Percentiles rank a stretch among this genome's conserved stretches.
phyloP scores from a whole-genome alignment of 1,140 invertebrate species.

The Calephelis virginiensis region DNA sequence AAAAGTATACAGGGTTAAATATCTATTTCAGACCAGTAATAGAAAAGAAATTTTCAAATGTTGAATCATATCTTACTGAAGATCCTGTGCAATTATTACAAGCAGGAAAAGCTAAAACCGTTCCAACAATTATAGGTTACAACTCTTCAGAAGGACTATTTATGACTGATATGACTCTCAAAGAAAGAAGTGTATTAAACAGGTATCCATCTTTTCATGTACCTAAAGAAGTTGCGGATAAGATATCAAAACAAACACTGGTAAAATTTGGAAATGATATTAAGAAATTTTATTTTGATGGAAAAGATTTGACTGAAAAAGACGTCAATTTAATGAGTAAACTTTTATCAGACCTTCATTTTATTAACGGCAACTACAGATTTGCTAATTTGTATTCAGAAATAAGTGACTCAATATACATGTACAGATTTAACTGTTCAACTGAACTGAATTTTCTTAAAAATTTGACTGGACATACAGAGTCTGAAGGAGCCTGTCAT shows the following conservation, averaged over 20 bases:
- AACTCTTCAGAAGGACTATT: slow-evolving; percentile 79
- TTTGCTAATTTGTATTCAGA: slow-evolving; percentile 46
- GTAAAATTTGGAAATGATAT: slow-evolving; percentile 56
- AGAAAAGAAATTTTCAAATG: slow-evolving; percentile 52
- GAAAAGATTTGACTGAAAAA: slow-evolving; percentile 51
- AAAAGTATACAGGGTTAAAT: slow-evolving; percentile 57
- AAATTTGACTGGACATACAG: slow-evolving; percentile 27
- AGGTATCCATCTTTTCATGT: slow-evolving; percentile 50
- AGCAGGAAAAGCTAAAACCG: slow-evolving; percentile 67
- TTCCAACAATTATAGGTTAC: slow-evolving; percentile 81
- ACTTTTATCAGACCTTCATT: slow-evolving; percentile 62
- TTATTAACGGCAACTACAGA: slow-evolving; percentile 65
- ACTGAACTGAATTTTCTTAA: slow-evolving; percentile 56
- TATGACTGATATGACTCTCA: slow-evolving; percentile 41
- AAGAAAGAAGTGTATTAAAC: slow-evolving; percentile 40
- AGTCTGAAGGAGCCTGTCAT: slow-evolving; percentile 77
- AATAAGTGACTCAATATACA: slow-evolving; percentile 54
- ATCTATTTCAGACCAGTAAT: slow-evolving; percentile 58
- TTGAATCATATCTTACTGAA: slow-evolving; percentile 52
- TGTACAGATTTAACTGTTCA: slow-evolving; percentile 73
- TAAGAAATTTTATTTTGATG: slow-evolving; percentile 69
- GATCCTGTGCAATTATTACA: slow-evolving; percentile 48
- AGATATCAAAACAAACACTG: slow-evolving; percentile 31
- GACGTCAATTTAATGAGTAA: slow-evolving; percentile 50
- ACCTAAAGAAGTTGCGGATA: slow-evolving; percentile 41